Percentiles rank a stretch among this genome's conserved stretches.
phyloP scores from a whole-genome alignment of 2,888 invertebrate genomes.

The Athalia cordata region DNA sequence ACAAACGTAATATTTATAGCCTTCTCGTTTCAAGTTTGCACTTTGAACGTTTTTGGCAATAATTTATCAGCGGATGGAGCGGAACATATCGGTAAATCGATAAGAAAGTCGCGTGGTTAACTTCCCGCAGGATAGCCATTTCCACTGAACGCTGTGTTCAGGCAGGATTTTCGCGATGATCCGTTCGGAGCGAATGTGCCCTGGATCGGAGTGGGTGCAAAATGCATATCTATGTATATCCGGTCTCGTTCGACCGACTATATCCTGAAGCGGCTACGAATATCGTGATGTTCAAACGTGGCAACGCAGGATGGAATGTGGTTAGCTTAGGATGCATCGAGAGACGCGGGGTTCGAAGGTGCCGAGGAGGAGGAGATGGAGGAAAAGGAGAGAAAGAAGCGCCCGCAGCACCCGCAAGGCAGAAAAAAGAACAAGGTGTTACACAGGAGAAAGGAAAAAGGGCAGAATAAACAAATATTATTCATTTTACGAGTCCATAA shows the following conservation, averaged over 20 bases:
- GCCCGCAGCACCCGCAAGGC: neutral
- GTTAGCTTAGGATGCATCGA: constrained; percentile 62
- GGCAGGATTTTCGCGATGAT: neutral
- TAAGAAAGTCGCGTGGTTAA: no score
- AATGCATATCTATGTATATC: neutral
- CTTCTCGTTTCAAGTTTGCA: neutral
- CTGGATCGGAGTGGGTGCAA: no score
- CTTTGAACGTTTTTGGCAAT: no score
- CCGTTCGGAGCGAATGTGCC: no score
- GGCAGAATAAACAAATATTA: neutral
- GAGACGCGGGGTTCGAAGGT: constrained; percentile 51
- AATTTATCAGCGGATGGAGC: no score
- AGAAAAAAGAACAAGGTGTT: constrained; percentile 1
- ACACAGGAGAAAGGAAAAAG: neutral
- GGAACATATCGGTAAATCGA: no score
- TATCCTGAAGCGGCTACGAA: constrained; percentile 8
- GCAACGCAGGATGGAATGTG: constrained; percentile 66
- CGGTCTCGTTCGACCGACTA: constrained; percentile 1
- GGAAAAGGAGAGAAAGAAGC: constrained; percentile 7
- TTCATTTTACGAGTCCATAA: no score
- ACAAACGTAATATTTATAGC: neutral
- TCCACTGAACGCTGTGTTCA: no score
- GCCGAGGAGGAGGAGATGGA: constrained; percentile 14
- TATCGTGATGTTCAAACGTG: constrained; percentile 57
- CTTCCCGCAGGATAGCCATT: neutral